Percentiles rank a stretch among this genome's conserved stretches.
phyloP scores from a whole-genome alignment of 64 coral and sea anemone genomes.

The Cladopsammia gracilis region DNA sequence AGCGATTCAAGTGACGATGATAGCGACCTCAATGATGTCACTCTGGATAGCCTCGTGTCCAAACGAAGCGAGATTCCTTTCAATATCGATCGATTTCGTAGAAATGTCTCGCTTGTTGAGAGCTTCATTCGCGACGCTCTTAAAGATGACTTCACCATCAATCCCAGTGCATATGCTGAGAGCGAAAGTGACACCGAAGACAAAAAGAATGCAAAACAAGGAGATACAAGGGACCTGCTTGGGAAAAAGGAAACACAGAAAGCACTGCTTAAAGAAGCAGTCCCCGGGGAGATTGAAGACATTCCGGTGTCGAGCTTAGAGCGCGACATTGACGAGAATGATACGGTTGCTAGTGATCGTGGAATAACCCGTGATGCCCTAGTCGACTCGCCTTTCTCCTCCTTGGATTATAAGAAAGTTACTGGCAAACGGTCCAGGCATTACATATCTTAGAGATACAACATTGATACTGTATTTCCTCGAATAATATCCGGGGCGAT shows the following conservation, averaged over 20 bases:
- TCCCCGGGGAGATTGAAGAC: slow-evolving; percentile 64
- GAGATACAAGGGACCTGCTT: slow-evolving; percentile 67
- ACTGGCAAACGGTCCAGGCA: slow-evolving; percentile 72
- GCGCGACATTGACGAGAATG: slow-evolving; percentile 68
- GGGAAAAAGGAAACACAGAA: slow-evolving; percentile 61
- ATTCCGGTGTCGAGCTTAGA: slow-evolving; percentile 76
- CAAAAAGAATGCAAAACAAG: slow-evolving; percentile 24
- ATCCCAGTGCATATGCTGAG: background rate
- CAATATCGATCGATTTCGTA: slow-evolving; percentile 40
- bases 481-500: too few species aligned
- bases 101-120: slow-evolving; percentile 46
- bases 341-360: slow-evolving; percentile 60
- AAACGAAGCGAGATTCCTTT: slow-evolving; percentile 58
- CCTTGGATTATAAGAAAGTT: slow-evolving; percentile 61
- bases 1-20: background rate
- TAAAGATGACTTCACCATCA: slow-evolving; percentile 50
- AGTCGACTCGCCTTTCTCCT: slow-evolving; percentile 68
- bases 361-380: slow-evolving; percentile 65
- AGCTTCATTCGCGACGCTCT: slow-evolving; percentile 62
- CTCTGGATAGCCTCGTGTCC: slow-evolving; percentile 44
- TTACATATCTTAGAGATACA: slow-evolving; percentile 3
- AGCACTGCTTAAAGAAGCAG: slow-evolving; percentile 50
- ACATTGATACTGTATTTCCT: too few species aligned
- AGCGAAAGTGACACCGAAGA: slow-evolving; percentile 4
- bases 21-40: slow-evolving; percentile 20